These are phyloP conservation scores for Hymenopus coronatus DNA, from an alignment of 2,888 invertebrate genomes.

Conservation along the genomic window DNA sequence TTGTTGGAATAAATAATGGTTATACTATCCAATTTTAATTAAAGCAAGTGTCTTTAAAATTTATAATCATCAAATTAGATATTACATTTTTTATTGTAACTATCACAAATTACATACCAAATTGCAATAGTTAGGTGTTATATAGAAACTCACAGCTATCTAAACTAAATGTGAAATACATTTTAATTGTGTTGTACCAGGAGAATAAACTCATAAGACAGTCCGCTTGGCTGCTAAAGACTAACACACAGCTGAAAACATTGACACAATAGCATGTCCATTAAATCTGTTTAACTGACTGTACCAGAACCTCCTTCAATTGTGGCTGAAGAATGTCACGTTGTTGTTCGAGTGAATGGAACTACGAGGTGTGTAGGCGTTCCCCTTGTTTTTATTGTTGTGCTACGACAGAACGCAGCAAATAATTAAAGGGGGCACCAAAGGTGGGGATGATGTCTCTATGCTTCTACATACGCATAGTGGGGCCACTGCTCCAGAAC, in stretches of 20 bases:
- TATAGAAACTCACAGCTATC: too few species aligned
- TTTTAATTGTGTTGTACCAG: not conserved
- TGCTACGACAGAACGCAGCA: not conserved
- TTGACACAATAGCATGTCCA: not conserved
- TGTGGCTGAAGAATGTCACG: not conserved
- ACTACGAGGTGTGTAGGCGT: not conserved
- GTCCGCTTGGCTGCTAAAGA: not conserved
- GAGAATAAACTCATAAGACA: not conserved
- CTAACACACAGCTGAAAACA: not conserved
- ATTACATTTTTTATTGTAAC: too few species aligned
- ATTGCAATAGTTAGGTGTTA: too few species aligned
- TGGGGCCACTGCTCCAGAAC: slow-evolving; percentile 37
- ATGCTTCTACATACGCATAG: slow-evolving; percentile 37
- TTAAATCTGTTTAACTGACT: not conserved
- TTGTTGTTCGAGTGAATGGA: not conserved
- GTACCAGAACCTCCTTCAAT: not conserved
- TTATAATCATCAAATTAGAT: too few species aligned
- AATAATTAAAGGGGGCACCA: not conserved
- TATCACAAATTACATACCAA: too few species aligned
- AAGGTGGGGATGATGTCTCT: slow-evolving; percentile 22
- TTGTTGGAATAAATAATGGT: too few species aligned
- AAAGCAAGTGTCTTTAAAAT: too few species aligned
- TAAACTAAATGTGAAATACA: too few species aligned
- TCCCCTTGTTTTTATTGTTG: not conserved
- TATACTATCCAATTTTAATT: too few species aligned